Percentiles rank a stretch among this genome's conserved stretches.
These are phyloP conservation scores for Pollenia angustigena DNA, from an alignment of 2,888 invertebrate species.

Conservation along the genomic window DNA sequence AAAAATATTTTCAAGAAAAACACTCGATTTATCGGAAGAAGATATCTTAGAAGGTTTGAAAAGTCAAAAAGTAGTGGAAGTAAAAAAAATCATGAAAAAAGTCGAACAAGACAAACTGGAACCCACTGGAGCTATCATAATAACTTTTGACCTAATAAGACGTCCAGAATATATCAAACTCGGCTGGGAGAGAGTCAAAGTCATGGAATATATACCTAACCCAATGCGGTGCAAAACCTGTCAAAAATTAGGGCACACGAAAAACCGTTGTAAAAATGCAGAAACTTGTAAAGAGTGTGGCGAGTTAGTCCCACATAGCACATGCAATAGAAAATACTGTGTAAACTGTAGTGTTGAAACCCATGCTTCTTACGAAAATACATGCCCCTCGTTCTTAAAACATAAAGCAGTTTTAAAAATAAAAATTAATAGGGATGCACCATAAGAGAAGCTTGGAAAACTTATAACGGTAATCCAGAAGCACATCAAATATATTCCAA, in stretches of 20 bases:
- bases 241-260: slow-evolving; percentile 36
- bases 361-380: slow-evolving; percentile 14
- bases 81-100: slow-evolving; percentile 37
- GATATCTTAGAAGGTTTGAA: slow-evolving; percentile 3
- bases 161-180: slow-evolving; percentile 17
- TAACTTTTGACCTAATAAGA: slow-evolving; percentile 36
- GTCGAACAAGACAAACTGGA: background rate
- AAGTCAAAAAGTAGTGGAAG: slow-evolving; percentile 24
- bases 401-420: slow-evolving; percentile 37
- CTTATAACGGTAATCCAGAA: slow-evolving; percentile 19
- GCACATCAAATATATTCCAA: background rate
- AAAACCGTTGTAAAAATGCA: slow-evolving; percentile 16
- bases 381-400: slow-evolving; percentile 30
- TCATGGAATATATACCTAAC: slow-evolving; percentile 30
- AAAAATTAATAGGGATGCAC: slow-evolving; percentile 8
- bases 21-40: slow-evolving; percentile 17
- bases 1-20: slow-evolving; percentile 8
- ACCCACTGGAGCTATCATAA: slow-evolving; percentile 35
- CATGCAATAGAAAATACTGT: slow-evolving; percentile 34
- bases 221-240: slow-evolving; percentile 33
- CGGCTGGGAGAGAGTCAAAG: slow-evolving; percentile 36
- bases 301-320: slow-evolving; percentile 11
- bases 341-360: slow-evolving; percentile 34
- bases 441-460: slow-evolving; percentile 34
- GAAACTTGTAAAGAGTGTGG: slow-evolving; percentile 33